Percentiles rank a stretch among this genome's conserved stretches.
Evolutionary conservation across 2,113 vertebrate genomes (phyloP).

Genomic region (Prunella fulvescens): DNA sequence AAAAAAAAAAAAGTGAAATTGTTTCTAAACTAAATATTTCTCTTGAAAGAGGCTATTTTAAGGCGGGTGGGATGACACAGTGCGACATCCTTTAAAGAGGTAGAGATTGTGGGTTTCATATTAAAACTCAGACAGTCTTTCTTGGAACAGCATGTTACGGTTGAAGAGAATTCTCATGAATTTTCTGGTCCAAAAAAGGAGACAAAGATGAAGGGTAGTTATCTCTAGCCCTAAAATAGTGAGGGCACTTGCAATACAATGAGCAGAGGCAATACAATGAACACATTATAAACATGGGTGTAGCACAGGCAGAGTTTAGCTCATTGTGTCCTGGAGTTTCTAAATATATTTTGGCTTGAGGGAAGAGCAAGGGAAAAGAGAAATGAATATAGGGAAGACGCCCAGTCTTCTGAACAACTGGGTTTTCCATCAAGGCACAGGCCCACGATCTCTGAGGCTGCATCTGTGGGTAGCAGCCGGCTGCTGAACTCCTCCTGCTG

Average conservation of each 20-base stretch:
- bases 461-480: not conserved
- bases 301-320: not conserved
- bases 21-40: not conserved
- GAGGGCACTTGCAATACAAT: not conserved
- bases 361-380: not conserved
- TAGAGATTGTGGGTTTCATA: not conserved
- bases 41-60: not conserved
- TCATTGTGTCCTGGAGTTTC: not conserved
- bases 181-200: conserved; percentile 27
- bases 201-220: not conserved
- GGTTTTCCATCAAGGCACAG: not conserved
- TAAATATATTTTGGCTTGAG: conserved; percentile 2
- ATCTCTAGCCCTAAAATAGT: not conserved
- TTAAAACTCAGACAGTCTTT: not conserved
- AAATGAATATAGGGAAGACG: not conserved
- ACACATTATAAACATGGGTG: conserved; percentile 7
- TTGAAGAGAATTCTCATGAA: not conserved
- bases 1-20: not conserved
- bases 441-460: not conserved
- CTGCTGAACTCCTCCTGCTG: not conserved
- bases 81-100: not conserved
- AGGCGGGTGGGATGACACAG: rapidly evolving
- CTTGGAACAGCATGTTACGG: not conserved
- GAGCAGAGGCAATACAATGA: not conserved
- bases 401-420: rapidly evolving